These are phyloP conservation scores for Tubulanus polymorphus DNA, from an alignment of 2,888 invertebrate species.

Conservation along the genomic window DNA sequence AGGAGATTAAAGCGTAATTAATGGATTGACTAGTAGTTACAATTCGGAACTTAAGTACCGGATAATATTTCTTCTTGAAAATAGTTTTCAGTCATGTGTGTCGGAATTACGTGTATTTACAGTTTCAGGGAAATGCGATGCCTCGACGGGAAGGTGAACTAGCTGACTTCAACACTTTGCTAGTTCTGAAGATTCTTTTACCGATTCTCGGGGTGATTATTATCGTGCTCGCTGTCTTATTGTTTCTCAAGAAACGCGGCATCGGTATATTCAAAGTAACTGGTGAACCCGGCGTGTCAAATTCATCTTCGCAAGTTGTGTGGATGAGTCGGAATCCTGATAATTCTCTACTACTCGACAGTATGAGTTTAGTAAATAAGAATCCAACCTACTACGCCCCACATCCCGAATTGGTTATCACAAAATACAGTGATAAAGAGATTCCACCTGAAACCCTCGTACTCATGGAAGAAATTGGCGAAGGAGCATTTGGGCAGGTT, in stretches of 20 bases:
- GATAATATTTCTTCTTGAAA: too few species aligned
- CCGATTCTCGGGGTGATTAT: conserved; percentile 17
- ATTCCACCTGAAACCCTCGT: conserved; percentile 61
- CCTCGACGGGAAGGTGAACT: too few species aligned
- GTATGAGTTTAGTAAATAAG: conserved; percentile 41
- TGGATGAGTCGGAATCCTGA: conserved; percentile 30
- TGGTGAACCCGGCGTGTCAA: too few species aligned
- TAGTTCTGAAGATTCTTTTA: neutral
- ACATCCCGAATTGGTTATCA: conserved; percentile 12
- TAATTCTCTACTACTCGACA: conserved; percentile 37
- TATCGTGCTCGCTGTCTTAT: conserved; percentile 21
- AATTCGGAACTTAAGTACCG: too few species aligned
- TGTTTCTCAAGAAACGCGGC: conserved; percentile 23
- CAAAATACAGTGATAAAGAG: conserved; percentile 24
- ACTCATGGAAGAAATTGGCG: conserved; percentile 72
- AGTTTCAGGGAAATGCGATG: too few species aligned
- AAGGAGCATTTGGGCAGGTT: conserved; percentile 85
- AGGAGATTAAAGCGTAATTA: too few species aligned
- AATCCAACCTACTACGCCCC: conserved; percentile 39
- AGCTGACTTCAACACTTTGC: too few species aligned
- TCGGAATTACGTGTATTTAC: too few species aligned
- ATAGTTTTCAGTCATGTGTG: too few species aligned
- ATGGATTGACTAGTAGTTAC: too few species aligned
- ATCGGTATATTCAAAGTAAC: conserved; percentile 21
- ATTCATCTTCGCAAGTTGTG: conserved; percentile 24